Conservation (phyloP, 2,113 vertebrate species). For the Colistium nudipinnis region DNA sequence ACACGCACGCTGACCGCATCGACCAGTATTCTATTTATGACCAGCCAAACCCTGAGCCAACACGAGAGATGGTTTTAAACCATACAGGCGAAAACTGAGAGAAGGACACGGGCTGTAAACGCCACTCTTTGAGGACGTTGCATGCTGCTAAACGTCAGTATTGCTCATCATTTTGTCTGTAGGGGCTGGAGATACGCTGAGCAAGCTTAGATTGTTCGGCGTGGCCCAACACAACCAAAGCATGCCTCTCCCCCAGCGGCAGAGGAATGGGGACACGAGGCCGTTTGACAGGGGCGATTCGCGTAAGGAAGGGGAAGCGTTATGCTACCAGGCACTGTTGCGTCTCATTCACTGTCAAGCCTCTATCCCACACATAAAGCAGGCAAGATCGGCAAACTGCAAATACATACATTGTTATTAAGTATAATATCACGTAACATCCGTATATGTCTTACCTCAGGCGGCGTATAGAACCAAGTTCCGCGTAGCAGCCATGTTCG, state of each 20-base stretch:
- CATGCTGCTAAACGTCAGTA: conserved; percentile 14
- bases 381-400: background rate
- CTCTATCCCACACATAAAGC: background rate
- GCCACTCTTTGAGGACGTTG: conserved; percentile 18
- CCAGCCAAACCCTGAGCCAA: conserved; percentile 5
- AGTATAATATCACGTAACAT: background rate
- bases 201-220: background rate
- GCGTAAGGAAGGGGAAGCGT: conserved; percentile 7
- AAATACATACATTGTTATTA: background rate
- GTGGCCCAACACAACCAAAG: background rate
- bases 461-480: conserved; percentile 79
- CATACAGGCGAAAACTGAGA: conserved; percentile 3
- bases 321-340: background rate
- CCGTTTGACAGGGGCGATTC: conserved; percentile 51
- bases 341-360: conserved; percentile 14
- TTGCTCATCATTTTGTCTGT: conserved; percentile 10
- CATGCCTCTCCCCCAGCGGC: conserved; percentile 11
- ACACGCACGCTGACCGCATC: conserved; percentile 24
- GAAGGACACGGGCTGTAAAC: background rate
- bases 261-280: conserved; percentile 43
- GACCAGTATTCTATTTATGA: conserved; percentile 20
- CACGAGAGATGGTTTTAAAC: background rate
- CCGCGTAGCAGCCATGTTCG: conserved; percentile 83
- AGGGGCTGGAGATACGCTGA: background rate
- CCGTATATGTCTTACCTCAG: conserved; percentile 79